phyloP scores from a whole-genome alignment of 1,140 invertebrate species.

The Brachionus sp. region DNA sequence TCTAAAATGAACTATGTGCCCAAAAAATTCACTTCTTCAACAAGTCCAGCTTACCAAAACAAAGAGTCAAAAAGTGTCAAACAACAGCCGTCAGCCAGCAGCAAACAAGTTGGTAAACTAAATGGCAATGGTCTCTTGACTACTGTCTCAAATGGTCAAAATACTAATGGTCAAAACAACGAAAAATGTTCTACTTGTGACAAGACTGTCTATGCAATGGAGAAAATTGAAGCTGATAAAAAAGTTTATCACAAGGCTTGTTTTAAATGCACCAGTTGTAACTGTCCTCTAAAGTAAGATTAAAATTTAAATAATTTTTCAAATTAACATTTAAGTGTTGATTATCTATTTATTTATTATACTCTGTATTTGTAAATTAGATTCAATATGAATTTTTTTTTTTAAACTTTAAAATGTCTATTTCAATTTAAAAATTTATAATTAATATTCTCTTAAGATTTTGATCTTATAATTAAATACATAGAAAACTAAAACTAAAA shows the following conservation, averaged over 20 bases:
- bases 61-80: not conserved
- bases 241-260: constrained; percentile 53
- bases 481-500: too few species aligned
- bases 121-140: constrained; percentile 27
- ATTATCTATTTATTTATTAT: not conserved
- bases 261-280: constrained; percentile 54
- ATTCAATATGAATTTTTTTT: too few species aligned
- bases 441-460: too few species aligned
- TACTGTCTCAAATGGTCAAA: constrained; percentile 8
- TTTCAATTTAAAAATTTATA: too few species aligned
- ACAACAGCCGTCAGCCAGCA: not conserved
- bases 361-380: not conserved
- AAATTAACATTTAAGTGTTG: not conserved
- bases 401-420: too few species aligned
- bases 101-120: not conserved
- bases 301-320: not conserved
- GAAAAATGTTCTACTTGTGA: constrained; percentile 52
- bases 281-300: constrained; percentile 52
- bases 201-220: constrained; percentile 56
- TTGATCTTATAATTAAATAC: too few species aligned
- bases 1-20: constrained; percentile 41
- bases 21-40: constrained; percentile 41
- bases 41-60: not conserved
- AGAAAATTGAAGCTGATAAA: constrained; percentile 53
- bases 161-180: not conserved